Base-by-base conservation (phyloP, 2,113 vertebrate species). In the Progne subis region DNA sequence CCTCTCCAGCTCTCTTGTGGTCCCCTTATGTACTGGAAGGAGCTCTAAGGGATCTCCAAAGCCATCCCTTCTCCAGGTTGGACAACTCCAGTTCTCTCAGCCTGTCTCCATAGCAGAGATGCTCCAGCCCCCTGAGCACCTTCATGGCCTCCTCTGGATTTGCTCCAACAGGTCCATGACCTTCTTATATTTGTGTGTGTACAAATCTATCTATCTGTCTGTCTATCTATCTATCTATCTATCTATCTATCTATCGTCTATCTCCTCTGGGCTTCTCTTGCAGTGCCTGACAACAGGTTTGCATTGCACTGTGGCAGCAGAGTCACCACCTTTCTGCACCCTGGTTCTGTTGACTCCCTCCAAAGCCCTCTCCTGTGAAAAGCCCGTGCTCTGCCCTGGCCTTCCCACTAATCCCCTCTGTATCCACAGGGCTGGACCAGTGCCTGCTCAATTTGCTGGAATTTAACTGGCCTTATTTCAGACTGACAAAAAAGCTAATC, bases 151-250 rank as follows among this genome's bases (percentile, higher is more conserved):
- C 25, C 41, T 75, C n/a, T 60, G 29, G 11, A 18, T 29, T 29
- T 1, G 0, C 19, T 61, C 39, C n/a, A 41, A 26, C 29, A 34
- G 11, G 8, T 47, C 20, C 11, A 6, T 41, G 37, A 37, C 14
- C 41, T 76, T 47, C 16, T 55, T 47, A 12, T 21, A 3, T 39
- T 3, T 63, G 3, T n/a, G 2, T 43, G 2, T n/a, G 4, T 28
- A 14, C 28, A 37, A 37, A 37, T 37, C 37, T 37, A 37, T 37
- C 37, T 37, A 37, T 37, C 37, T 37, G 9, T 37, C 37, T 37
- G 9, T 37, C 37, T 37, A 37, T 37, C 37, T 37, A 37, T 37
- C 37, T 37, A 37, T 37, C 37, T 37, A 37, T 37, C 37, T 37
- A 37, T 37, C 37, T 37, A 37, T 37, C 37, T 37, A 37, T 37